These are phyloP conservation scores for Protosalanx chinensis DNA, from an alignment of 2,797 vertebrate species.

Conservation along the genomic window DNA sequence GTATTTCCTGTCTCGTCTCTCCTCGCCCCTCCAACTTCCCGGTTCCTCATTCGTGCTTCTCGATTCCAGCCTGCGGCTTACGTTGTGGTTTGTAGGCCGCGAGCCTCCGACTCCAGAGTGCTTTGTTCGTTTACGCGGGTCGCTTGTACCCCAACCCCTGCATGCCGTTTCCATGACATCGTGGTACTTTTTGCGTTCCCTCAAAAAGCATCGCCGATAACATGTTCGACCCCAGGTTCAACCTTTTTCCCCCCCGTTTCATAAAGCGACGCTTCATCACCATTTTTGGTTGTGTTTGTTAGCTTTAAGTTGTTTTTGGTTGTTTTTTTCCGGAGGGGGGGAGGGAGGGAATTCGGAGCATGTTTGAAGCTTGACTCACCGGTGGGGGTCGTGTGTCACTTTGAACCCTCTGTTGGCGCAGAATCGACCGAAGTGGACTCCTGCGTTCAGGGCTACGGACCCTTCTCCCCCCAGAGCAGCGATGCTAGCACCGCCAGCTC, in stretches of 20 bases:
- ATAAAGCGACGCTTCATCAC: not conserved
- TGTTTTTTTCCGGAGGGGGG: not conserved
- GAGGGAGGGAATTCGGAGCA: not conserved
- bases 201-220: not conserved
- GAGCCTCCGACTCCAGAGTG: constrained; percentile 7
- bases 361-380: not conserved
- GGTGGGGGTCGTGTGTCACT: not conserved
- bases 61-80: not conserved
- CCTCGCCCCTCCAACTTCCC: constrained; percentile 7
- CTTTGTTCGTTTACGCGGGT: not conserved
- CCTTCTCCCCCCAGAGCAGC: constrained; percentile 72
- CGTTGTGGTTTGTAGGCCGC: constrained; percentile 5
- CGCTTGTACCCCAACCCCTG: constrained; percentile 1
- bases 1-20: constrained; percentile 32
- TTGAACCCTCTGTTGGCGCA: constrained; percentile 45
- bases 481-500: constrained; percentile 75
- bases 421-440: constrained; percentile 68
- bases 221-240: not conserved
- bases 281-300: not conserved
- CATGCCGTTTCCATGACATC: constrained; percentile 17
- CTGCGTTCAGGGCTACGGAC: constrained; percentile 64
- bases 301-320: not conserved
- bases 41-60: constrained; percentile 27
- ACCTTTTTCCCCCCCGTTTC: not conserved
- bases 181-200: not conserved